Evolutionary conservation across 2,797 vertebrate genomes (phyloP).

Genomic region (Melanotaenia pygmaea): DNA sequence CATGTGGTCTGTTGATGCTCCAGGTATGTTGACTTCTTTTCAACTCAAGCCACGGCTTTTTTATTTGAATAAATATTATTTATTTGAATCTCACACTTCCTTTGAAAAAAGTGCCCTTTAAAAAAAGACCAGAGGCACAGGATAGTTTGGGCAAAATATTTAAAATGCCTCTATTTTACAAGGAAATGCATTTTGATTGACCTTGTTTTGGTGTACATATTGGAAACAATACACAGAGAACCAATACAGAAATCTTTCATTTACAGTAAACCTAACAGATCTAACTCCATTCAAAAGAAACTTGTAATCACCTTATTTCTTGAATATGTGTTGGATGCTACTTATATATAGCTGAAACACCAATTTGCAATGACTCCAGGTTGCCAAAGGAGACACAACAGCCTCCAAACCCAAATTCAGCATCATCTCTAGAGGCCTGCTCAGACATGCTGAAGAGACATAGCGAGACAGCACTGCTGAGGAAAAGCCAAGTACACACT

Average conservation of each 20-base stretch:
- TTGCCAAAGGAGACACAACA: constrained; percentile 46
- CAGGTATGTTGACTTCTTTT: background rate
- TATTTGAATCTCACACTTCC: background rate
- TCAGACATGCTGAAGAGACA: constrained; percentile 59
- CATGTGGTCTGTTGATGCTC: background rate
- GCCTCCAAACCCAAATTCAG: constrained; percentile 55
- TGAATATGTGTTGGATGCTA: constrained; percentile 36
- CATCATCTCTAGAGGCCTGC: constrained; percentile 56
- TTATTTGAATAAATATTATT: background rate
- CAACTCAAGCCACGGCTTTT: background rate
- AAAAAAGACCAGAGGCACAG: background rate
- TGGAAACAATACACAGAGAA: constrained; percentile 15
- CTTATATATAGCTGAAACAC: constrained; percentile 25
- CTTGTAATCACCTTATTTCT: constrained; percentile 19
- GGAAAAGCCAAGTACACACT: constrained; percentile 53
- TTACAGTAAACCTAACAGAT: constrained; percentile 22
- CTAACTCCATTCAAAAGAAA: constrained; percentile 31
- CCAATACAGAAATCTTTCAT: constrained; percentile 18
- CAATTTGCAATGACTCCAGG: constrained; percentile 22
- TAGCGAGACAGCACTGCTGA: constrained; percentile 35
- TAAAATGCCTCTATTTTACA: background rate
- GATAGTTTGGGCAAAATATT: background rate
- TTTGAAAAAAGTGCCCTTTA: background rate
- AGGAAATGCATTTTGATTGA: background rate
- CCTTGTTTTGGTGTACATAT: constrained; percentile 10